Percentiles rank a stretch among this genome's conserved stretches.
These are phyloP conservation scores for Norana najaformis DNA, from an alignment of 2,888 invertebrate genomes.

Conservation along the genomic window DNA sequence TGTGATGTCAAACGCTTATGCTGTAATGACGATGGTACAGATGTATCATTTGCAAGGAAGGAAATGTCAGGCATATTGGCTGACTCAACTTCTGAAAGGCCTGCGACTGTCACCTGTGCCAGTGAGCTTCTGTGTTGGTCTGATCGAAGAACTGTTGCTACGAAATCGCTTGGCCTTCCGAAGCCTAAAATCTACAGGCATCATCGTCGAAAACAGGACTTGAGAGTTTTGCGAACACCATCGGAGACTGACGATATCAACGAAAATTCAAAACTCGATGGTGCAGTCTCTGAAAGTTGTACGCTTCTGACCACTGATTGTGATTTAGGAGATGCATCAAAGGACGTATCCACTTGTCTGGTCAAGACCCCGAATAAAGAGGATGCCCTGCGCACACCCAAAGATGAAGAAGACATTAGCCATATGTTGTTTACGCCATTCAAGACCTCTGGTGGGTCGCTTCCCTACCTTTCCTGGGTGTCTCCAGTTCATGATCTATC, in stretches of 20 bases:
- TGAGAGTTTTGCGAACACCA: slow-evolving; percentile 24
- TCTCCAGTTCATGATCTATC: background rate
- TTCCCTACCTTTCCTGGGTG: background rate
- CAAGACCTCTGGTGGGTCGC: background rate
- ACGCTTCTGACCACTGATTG: background rate
- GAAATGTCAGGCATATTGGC: background rate
- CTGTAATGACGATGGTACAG: background rate
- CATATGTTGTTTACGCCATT: slow-evolving; percentile 29
- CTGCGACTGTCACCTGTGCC: background rate
- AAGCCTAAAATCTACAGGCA: slow-evolving; percentile 20
- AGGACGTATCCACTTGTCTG: background rate
- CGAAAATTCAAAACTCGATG: background rate
- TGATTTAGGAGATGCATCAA: background rate
- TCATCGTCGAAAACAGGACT: slow-evolving; percentile 30
- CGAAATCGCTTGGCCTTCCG: background rate
- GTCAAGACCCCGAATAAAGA: background rate
- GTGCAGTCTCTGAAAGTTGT: background rate
- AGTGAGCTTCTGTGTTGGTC: background rate
- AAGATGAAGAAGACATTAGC: slow-evolving; percentile 28
- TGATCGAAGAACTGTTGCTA: background rate
- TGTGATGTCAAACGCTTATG: background rate
- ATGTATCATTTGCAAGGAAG: background rate
- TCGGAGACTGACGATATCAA: slow-evolving; percentile 10
- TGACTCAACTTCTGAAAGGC: background rate
- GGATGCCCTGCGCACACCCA: background rate